Evolutionary conservation across 2,113 vertebrate species (phyloP).

Genomic region (Hiodon alosoides): DNA sequence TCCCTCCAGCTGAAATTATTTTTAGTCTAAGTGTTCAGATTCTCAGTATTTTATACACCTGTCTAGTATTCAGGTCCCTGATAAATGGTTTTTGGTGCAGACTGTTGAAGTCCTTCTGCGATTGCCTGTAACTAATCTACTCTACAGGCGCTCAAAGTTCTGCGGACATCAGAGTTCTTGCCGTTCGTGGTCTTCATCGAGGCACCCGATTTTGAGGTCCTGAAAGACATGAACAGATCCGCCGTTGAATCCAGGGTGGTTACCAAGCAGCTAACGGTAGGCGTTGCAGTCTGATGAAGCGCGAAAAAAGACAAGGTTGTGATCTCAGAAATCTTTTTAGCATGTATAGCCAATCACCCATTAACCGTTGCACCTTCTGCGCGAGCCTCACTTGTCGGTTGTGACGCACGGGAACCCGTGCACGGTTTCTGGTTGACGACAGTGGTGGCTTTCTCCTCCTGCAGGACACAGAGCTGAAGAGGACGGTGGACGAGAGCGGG

Average conservation of each 20-base stretch:
- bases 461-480: conserved; percentile 83
- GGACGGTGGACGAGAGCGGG: conserved; percentile 89
- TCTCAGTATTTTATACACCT: too few relatives aligned
- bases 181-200: conserved; percentile 94
- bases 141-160: conserved; percentile 83
- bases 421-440: too few relatives aligned
- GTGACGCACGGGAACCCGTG: too few relatives aligned
- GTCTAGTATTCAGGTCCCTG: too few relatives aligned
- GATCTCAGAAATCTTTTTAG: too few relatives aligned
- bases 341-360: too few relatives aligned
- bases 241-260: conserved; percentile 82
- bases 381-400: too few relatives aligned
- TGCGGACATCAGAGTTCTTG: conserved; percentile 90
- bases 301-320: too few relatives aligned
- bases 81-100: not conserved
- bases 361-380: too few relatives aligned
- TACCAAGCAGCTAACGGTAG: conserved; percentile 87
- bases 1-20: too few relatives aligned
- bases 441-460: not conserved
- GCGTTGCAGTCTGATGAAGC: conserved; percentile 4
- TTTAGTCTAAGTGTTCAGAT: too few relatives aligned
- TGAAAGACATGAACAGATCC: conserved; percentile 86
- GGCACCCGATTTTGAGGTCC: conserved; percentile 80
- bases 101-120: not conserved
- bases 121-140: not conserved